Conservation (phyloP, 2,888 invertebrate species). For the Drosophila tanythrix region DNA sequence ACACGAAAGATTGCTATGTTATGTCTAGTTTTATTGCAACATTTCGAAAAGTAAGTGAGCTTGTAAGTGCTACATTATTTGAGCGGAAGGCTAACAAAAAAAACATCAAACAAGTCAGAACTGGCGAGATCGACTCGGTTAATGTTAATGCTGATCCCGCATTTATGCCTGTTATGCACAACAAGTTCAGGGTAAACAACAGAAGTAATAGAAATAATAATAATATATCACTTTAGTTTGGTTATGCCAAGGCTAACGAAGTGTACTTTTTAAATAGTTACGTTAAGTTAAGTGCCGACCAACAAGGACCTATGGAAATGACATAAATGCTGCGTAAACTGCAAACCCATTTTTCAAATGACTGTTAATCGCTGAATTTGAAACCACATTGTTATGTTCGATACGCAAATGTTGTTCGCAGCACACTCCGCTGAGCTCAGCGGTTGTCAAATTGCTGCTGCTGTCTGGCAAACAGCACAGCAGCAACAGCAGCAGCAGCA, state of each 20-base stretch:
- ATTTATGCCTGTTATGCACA: no score
- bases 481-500: slow-evolving; percentile 16
- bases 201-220: slow-evolving; percentile 1
- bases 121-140: neutral
- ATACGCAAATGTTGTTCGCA: slow-evolving; percentile 14
- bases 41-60: neutral
- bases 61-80: neutral
- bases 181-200: neutral
- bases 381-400: slow-evolving; percentile 12
- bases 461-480: slow-evolving; percentile 21
- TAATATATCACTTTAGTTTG: slow-evolving; percentile 2
- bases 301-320: neutral
- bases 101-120: neutral
- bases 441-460: slow-evolving; percentile 41
- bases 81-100: neutral
- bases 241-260: neutral
- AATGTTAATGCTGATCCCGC: neutral
- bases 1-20: neutral
- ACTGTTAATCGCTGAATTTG: neutral
- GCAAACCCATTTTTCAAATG: neutral
- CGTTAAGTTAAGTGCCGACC: neutral
- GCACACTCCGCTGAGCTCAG: slow-evolving; percentile 2
- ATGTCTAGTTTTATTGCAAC: neutral
- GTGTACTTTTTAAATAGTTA: slow-evolving; percentile 3
- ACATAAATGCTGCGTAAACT: neutral